Evolutionary conservation across 1,140 invertebrate genomes (phyloP).

Genomic region (Lysiphlebus fabarum): DNA sequence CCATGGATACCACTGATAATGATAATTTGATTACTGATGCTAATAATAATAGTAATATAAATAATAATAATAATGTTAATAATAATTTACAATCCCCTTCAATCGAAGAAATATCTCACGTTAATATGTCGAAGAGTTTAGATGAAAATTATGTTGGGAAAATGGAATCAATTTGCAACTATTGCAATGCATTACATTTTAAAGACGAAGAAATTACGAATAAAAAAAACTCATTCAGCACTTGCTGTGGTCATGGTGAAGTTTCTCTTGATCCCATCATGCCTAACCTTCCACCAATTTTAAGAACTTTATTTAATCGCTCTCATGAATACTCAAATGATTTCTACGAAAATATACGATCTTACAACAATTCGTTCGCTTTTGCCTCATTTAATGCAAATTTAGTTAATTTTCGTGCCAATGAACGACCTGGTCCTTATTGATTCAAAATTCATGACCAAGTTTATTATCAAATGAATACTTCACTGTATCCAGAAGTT

Average conservation of each 20-base stretch:
- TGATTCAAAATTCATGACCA: background rate
- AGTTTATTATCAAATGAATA: constrained; percentile 13
- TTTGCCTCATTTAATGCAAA: constrained; percentile 17
- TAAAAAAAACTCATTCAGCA: constrained; percentile 10
- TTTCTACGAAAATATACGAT: constrained; percentile 3
- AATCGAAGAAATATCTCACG: too few relatives aligned
- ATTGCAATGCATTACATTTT: constrained; percentile 15
- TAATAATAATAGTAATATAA: background rate
- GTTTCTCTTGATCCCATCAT: background rate
- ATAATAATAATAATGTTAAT: too few relatives aligned
- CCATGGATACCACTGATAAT: too few relatives aligned
- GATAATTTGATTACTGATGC: too few relatives aligned
- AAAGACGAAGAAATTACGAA: background rate
- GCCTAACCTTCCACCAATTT: background rate
- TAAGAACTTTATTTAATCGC: constrained; percentile 1
- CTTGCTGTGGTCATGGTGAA: constrained; percentile 15
- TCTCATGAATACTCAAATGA: constrained; percentile 2
- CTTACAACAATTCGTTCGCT: constrained; percentile 13
- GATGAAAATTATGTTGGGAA: background rate
- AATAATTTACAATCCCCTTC: too few relatives aligned
- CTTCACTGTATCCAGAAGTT: background rate
- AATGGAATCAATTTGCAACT: background rate
- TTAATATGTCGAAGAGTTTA: background rate
- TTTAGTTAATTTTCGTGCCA: constrained; percentile 7
- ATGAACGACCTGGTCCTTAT: background rate